Conservation (phyloP, 2,797 vertebrate species). For the Chelon labrosus region DNA sequence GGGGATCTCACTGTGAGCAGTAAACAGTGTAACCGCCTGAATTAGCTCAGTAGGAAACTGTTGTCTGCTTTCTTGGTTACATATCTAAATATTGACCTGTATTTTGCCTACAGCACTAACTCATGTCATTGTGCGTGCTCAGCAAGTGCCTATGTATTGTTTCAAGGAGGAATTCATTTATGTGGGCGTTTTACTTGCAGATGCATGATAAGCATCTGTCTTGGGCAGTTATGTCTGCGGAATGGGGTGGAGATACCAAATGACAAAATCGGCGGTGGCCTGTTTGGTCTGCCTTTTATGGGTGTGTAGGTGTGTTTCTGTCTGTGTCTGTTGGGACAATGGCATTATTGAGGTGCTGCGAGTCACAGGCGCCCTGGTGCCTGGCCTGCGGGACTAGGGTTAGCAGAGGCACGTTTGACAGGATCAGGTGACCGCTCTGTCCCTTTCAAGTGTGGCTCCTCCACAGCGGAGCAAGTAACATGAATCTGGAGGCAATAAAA, state of each 20-base stretch:
- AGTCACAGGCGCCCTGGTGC: constrained; percentile 81
- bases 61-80: constrained; percentile 45
- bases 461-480: constrained; percentile 74
- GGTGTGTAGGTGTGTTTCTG: constrained; percentile 57
- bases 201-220: constrained; percentile 70
- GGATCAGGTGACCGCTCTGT: constrained; percentile 79
- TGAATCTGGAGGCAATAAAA: constrained; percentile 85
- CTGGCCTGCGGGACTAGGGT: constrained; percentile 74
- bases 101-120: constrained; percentile 22
- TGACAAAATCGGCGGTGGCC: constrained; percentile 50
- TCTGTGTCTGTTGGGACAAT: constrained; percentile 80
- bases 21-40: constrained; percentile 70
- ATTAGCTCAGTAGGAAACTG: constrained; percentile 46
- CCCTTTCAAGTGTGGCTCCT: constrained; percentile 81
- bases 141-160: constrained; percentile 38
- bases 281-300: constrained; percentile 64
- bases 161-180: constrained; percentile 45
- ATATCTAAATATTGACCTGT: constrained; percentile 38
- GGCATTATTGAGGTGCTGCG: constrained; percentile 84
- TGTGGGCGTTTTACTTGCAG: constrained; percentile 55
- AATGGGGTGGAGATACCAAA: constrained; percentile 66
- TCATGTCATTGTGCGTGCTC: constrained; percentile 35
- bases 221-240: constrained; percentile 66
- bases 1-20: constrained; percentile 53
- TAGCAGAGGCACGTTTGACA: constrained; percentile 78